Evolutionary conservation across 2,113 vertebrate genomes (phyloP).

Genomic region (Gopherus flavomarginatus): DNA sequence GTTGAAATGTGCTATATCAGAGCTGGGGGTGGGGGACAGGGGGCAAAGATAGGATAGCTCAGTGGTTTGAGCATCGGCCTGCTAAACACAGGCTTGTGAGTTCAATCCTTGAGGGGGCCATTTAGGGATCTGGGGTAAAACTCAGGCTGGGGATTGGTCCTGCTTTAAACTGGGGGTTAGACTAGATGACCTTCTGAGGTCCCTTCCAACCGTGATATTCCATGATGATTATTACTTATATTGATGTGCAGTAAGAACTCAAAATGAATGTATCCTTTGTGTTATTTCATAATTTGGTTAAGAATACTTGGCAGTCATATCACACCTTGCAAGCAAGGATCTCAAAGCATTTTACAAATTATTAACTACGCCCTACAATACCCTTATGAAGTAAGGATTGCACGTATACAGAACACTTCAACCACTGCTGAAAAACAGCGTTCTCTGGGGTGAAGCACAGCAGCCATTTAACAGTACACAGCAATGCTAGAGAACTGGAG

Average conservation of each 20-base stretch:
- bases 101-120: too few species aligned
- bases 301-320: not conserved
- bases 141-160: too few species aligned
- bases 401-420: not conserved
- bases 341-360: not conserved
- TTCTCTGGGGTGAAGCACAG: not conserved
- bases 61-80: too few species aligned
- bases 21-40: not conserved
- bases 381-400: conserved; percentile 6
- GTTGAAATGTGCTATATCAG: not conserved
- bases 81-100: too few species aligned
- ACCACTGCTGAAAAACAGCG: not conserved
- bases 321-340: not conserved
- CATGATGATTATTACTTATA: not conserved
- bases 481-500: not conserved
- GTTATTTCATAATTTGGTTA: not conserved
- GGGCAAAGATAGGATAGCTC: too few species aligned
- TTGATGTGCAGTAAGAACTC: not conserved
- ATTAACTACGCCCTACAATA: not conserved
- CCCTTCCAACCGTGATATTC: too few species aligned
- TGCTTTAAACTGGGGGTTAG: too few species aligned
- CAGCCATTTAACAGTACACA: not conserved
- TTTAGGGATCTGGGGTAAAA: too few species aligned
- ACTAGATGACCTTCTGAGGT: too few species aligned
- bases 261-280: not conserved